Base-by-base conservation (phyloP, 2,797 vertebrate species). In the Micropoecilia bifurca region DNA sequence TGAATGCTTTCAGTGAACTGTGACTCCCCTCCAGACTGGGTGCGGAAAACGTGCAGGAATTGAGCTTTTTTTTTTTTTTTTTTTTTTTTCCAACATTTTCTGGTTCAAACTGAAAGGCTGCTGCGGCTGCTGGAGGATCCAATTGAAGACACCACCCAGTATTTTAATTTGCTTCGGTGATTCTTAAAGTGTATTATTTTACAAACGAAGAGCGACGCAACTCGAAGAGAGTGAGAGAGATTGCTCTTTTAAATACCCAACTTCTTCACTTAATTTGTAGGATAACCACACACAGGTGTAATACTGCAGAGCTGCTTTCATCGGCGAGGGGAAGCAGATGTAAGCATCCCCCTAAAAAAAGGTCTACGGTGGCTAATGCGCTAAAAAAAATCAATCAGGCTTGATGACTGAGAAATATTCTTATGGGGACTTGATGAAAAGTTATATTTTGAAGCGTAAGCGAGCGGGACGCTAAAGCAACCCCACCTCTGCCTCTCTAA, bases 281-380 rank as follows among this genome's bases (percentile, higher is more conserved):
- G 82, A 90, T 87, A 59, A 71, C 73, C 9, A 45, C 76, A 74
- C 22, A 9, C 18, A 33, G 13, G 18, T 9, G 63, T 82, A 69
- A 0, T 77, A 82, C 82, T 80, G 79, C 77, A 50, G 85, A 86
- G 88, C 90, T 91, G 84, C 36, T 85, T 76, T 71, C 79, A 78
- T 86, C 78, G 63, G 85, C 22, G 83, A 81, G 80, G 75, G 83
- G 76, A 86, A 77, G 86, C 22, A 83, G 77, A 88, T 88, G 91
- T 86, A 89, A 87, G 93, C 93, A 92, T 94, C 14, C 25, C 22
- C 59, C 55, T 4, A 2, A 59, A 30, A 48, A 66, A 25, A 39
- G 91, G 96, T 96, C 96, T 97, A 97, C 97, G 98, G 97, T 96
- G 97, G 96, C 94, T 95, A 98, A 97, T 98, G 98, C 97, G 96